phyloP scores from a whole-genome alignment of 2,113 vertebrate species.

The Ameiurus melas region DNA sequence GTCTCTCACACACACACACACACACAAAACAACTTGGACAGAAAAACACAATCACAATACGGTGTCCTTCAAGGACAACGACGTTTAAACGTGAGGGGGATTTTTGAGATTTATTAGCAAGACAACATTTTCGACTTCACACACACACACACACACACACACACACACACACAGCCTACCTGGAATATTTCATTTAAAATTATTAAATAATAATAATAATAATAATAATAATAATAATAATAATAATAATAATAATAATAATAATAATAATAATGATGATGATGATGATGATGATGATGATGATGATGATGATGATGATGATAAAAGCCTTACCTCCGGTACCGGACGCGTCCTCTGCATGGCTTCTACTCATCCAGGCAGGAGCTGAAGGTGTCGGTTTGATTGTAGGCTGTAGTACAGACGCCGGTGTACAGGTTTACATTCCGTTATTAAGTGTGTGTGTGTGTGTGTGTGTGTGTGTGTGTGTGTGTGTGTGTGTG shows the following conservation, averaged over 20 bases:
- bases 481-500: neutral
- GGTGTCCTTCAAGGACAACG: neutral
- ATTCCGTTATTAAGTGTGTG: neutral
- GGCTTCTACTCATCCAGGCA: constrained; percentile 14
- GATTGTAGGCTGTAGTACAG: neutral
- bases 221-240: too few relatives aligned
- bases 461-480: neutral
- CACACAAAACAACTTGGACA: neutral
- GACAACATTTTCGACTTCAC: neutral
- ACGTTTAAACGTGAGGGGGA: neutral
- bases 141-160: neutral
- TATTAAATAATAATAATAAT: neutral
- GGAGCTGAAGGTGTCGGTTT: neutral
- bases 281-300: too few relatives aligned
- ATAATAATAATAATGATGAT: too few relatives aligned
- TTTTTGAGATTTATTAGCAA: neutral
- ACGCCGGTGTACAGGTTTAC: constrained; percentile 2
- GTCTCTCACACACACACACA: neutral
- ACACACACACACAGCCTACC: neutral
- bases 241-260: too few relatives aligned
- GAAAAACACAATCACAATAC: neutral
- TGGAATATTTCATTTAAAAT: neutral
- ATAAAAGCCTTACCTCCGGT: constrained; percentile 65
- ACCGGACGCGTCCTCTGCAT: constrained; percentile 47
- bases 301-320: neutral